Conservation (phyloP, 2,888 invertebrate genomes). For the Tiphia femorata region DNA sequence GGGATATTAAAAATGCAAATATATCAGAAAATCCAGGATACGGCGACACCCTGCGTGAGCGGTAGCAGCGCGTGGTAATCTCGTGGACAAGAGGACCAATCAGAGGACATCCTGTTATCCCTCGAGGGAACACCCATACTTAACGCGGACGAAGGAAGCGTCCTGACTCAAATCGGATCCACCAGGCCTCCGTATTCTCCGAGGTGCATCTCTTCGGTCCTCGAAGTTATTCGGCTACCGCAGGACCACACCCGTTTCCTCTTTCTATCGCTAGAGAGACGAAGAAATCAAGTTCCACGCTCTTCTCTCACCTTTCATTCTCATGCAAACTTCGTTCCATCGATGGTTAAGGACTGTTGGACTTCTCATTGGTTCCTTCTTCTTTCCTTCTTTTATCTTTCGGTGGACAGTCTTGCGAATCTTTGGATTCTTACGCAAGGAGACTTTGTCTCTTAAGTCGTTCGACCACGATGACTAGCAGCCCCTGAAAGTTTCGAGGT, state of each 20-base stretch:
- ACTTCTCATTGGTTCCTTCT: background rate
- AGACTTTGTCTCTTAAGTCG: too few species aligned
- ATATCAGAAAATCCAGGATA: conserved; percentile 40
- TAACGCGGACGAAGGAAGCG: conserved; percentile 34
- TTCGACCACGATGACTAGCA: too few species aligned
- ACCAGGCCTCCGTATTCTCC: conserved; percentile 34
- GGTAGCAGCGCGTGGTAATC: conserved; percentile 49
- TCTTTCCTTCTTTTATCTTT: background rate
- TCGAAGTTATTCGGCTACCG: conserved; percentile 63
- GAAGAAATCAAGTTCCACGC: conserved; percentile 3
- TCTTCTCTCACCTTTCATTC: background rate
- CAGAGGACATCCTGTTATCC: conserved; percentile 64
- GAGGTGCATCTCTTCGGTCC: conserved; percentile 24
- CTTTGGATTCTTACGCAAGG: background rate
- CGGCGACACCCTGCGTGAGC: too few species aligned
- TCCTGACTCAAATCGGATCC: conserved; percentile 50
- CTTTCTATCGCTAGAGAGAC: conserved; percentile 14
- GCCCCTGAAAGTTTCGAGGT: conserved; percentile 3
- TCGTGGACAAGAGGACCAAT: conserved; percentile 60
- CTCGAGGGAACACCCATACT: conserved; percentile 57
- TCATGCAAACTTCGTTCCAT: background rate
- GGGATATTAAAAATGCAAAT: conserved; percentile 51
- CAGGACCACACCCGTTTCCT: conserved; percentile 58
- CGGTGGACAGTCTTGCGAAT: too few species aligned
- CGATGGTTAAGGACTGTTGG: background rate